Base-by-base conservation (phyloP, 2,113 vertebrate genomes). In the Xenus cinereus region DNA sequence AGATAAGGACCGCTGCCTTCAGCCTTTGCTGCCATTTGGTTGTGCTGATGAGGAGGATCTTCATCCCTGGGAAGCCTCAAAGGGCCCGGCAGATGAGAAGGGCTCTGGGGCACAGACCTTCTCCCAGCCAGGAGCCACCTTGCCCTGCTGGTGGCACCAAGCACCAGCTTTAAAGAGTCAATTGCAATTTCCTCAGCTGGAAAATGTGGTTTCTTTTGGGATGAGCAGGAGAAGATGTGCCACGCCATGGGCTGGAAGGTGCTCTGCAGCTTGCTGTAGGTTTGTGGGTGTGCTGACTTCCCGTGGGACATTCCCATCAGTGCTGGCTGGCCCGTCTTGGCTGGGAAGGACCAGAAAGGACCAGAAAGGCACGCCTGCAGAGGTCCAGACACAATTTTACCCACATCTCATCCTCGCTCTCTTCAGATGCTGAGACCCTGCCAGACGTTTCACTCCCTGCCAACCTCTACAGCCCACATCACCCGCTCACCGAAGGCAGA, bases 261-360 rank as follows among this genome's bases (percentile, higher is more conserved):
- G 68, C 11, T 64, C 77, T n/a, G 33, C 69, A 41, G 20, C 39
- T 50, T 62, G 64, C 50, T 64, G 59, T 1, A 41, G 24, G 11
- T 23, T 60, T 5, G 3, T 2, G 7, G 0, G 0, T 3, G 35
- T 23, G 56, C 59, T 4, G 22, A 10, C 10, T 37, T 87, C 73
- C 23, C 8, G 0, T 3, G 51, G 78, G 41, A 59, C 39, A 5
- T 46, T 48, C 21, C 76, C 5, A 1, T 4, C 0, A 0, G 24
- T 14, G 85, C 82, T 85, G 63, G 33, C 66, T 16, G 67, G 17
- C 37, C 74, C 14, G 2, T 41, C 22, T 22, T 3, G 48, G 24
- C 56, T 45, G 13, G 33, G 14, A 26, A 68, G 69, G 20, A 62
- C 37, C 37, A 39, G 37, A 39, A 39, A 39, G 37, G 37, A n/a